Base-by-base conservation (phyloP, 2,797 vertebrate genomes). In the Taeniopygia guttata region DNA sequence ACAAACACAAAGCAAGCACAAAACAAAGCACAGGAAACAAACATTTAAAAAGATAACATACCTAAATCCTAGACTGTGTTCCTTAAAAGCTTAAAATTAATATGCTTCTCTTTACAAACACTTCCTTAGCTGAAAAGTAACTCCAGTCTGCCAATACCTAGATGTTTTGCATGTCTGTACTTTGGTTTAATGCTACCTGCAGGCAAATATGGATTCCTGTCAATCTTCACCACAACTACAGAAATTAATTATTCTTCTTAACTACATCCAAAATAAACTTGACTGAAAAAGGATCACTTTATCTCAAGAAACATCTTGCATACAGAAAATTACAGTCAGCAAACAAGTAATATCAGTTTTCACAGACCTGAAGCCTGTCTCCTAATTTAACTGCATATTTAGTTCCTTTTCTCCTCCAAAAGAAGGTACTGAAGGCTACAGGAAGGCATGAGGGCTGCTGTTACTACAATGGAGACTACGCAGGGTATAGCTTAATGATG, bases 141-240 rank as follows among this genome's bases (percentile, higher is more conserved):
- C 73, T 87, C 46, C 68, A 92, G 38, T 42, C 51, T 87, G 73
- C 62, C 77, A 88, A 56, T 46, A 67, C 75, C 74, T 76, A 89
- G 87, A 75, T 32, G 18, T 34, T 93, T 85, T 84, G 59, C 38
- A 63, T 52, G 59, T 84, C 55, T 55, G 34, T 76, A 52, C 45
- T 92, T 70, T 21, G 11, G 22, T 76, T 89, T 90, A 93, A 89
- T 66, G 42, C 79, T 93, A 91, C 89, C 91, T 96, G 70, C 45
- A 93, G 89, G 69, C 79, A 93, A 87, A 90, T 80, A 94, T 26
- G 63, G 62, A 93, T 82, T 81, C n/a, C 54, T 72, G 40, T 85
- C 83, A 91, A 79, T 90, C 83, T 84, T 63, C 70, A 52, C 69
- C 34, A 8, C 3, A 4, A 73, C 76, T 56, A 73, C 23, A 92